Base-by-base conservation (phyloP, 2,888 invertebrate species). In the Sycophila texana region DNA sequence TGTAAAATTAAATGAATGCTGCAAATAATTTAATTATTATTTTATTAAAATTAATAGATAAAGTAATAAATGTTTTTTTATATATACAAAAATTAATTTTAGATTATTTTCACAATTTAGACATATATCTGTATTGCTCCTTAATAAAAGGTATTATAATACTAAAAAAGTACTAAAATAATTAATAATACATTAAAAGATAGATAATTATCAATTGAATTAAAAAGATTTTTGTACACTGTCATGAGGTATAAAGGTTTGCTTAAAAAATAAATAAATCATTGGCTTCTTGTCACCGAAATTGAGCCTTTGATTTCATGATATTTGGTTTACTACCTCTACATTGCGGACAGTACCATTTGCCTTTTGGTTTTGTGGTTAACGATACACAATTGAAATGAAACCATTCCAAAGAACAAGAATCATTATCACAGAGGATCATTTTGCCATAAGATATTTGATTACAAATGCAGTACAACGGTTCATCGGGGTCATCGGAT, bases 261-360 rank as follows among this genome's bases (percentile, higher is more conserved):
- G 10, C 18, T n/a, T 63, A 30, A 47, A 47, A 18, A 47, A 63
- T 18, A 14, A 22, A 22, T 12, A 18, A 16, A 39, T 18, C 47
- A 12, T 47, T 63, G n/a, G n/a, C 12, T 18, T 53, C 49, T 16
- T 53, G 72, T 73, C 67, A 77, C 53, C 71, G 92, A 89, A 97
- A 97, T 90, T 96, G 96, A 79, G 96, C 95, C 91, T 97, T 97
- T 12, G 97, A 96, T 91, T 97, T 97, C 97, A 97, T 97, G 12
- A 97, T 93, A 87, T 96, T 97, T 0, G 97, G 96, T 78, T 96
- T 92, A 90, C 98, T 98, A 2, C 98, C 98, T 22, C 98, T 93
- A 90, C 99, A 99, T 88, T 97, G 96, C 0, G 98, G 98, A 91
- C 99, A 99, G 91, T 95, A 99, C 99, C 99, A 99, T 91, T 97